These are phyloP conservation scores for Malacoctenus gilli DNA, from an alignment of 2,797 vertebrate genomes.

Conservation along the genomic window DNA sequence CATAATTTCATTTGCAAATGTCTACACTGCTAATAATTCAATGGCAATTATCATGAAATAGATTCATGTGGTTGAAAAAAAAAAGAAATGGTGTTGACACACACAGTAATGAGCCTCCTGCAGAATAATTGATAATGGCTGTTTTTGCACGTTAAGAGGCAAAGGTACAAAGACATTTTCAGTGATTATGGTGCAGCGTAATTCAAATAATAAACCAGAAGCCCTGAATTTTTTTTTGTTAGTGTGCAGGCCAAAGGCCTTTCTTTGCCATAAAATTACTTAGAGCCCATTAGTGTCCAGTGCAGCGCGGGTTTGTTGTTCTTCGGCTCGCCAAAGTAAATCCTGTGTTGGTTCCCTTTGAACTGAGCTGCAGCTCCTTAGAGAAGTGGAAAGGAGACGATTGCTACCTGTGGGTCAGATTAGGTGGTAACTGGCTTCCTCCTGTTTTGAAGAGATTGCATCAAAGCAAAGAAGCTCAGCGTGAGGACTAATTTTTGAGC, in stretches of 20 bases:
- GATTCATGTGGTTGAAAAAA: constrained; percentile 24
- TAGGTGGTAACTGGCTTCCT: constrained; percentile 9
- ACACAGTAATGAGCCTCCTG: constrained; percentile 32
- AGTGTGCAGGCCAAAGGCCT: constrained; percentile 25
- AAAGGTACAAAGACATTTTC: constrained; percentile 36
- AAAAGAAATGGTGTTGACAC: constrained; percentile 21
- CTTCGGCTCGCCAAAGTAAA: constrained; percentile 14
- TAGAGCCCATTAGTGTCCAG: constrained; percentile 29
- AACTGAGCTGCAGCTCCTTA: constrained; percentile 18
- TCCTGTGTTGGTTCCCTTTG: constrained; percentile 14
- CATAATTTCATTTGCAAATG: constrained; percentile 37
- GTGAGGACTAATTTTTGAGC: constrained; percentile 13
- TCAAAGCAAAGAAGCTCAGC: constrained; percentile 18
- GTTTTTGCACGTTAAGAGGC: constrained; percentile 29
- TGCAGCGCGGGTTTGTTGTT: constrained; percentile 30
- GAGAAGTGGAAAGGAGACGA: constrained; percentile 4
- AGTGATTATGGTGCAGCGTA: constrained; percentile 30
- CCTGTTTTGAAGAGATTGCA: constrained; percentile 36
- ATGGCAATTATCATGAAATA: constrained; percentile 39
- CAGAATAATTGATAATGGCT: constrained; percentile 32
- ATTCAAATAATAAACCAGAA: constrained; percentile 51
- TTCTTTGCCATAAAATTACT: constrained; percentile 47
- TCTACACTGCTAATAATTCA: constrained; percentile 49
- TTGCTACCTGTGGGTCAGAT: constrained; percentile 13
- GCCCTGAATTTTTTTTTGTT: constrained; percentile 39